Evolutionary conservation across 2,888 invertebrate species (phyloP).

Genomic region (Macrophya annulata): DNA sequence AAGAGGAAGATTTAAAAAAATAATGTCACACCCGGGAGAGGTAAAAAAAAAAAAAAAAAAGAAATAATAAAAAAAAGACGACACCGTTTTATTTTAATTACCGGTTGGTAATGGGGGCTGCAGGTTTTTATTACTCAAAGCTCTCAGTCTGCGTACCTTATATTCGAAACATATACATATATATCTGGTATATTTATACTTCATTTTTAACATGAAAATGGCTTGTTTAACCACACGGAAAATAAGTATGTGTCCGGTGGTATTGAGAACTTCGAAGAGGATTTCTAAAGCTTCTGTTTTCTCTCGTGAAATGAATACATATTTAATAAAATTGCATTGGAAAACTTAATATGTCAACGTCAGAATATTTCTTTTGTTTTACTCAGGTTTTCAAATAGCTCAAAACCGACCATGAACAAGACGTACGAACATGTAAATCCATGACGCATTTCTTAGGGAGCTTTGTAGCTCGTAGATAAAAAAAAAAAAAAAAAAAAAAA

Average conservation of each 20-base stretch:
- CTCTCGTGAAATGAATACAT: constrained; percentile 13
- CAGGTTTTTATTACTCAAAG: constrained; percentile 39
- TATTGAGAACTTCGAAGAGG: constrained; percentile 6
- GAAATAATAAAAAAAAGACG: background rate
- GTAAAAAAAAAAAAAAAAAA: background rate
- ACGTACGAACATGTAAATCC: background rate
- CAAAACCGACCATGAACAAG: background rate
- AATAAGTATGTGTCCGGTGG: background rate
- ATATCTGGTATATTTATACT: background rate
- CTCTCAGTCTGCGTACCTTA: constrained; percentile 19
- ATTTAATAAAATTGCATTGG: background rate
- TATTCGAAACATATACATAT: background rate
- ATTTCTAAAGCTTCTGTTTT: background rate
- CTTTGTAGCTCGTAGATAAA: constrained; percentile 21
- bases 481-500: no score
- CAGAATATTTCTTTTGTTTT: background rate
- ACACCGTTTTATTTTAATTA: constrained; percentile 44
- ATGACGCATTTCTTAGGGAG: constrained; percentile 34
- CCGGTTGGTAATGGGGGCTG: constrained; percentile 2
- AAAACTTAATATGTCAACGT: background rate
- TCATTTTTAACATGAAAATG: background rate
- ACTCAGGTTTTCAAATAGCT: background rate
- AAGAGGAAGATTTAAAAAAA: background rate
- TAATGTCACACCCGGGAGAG: background rate
- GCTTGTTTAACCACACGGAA: background rate